Base-by-base conservation (phyloP, 1,140 invertebrate genomes). In the Holcopasites calliopsidis region DNA sequence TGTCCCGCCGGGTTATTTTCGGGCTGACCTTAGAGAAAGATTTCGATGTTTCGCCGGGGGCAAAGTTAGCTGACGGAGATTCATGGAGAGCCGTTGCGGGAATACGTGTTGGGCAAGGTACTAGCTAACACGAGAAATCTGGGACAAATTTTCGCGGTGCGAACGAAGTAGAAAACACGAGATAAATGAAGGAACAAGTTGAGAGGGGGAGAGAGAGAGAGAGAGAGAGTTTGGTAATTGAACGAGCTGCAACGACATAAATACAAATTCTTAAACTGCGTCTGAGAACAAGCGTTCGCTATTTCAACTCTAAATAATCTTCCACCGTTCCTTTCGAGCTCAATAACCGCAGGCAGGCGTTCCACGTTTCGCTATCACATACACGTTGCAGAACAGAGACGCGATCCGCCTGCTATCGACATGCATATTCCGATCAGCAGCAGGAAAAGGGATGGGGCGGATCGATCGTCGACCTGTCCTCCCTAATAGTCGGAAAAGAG, bases 381-480 rank as follows among this genome's bases (percentile, higher is more conserved):
- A 66, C 28, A 26, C 31, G 50, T 28, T 33, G 28, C 23, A 13
- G 16, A 7, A 28, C 26, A 28, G 31, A 11, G 31, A 44, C 38
- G 31, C 31, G 26, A 66, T 74, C 71, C 54, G 62, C 47, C 71
- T 74, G 71, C 44, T 66, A 66, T 74, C 71, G 71, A 66, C 71
- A 74, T 61, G 31, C 40, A 31, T 57, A 26, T 55, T 74, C 71
- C 38, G 35, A 73, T 73, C 61, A 13, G n/a, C 13, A 40, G 38
- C 6, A 13, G 38, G 38, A 40, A 13, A 40, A 13, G 18, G 28
- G 18, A 13, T 5, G 47, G 47, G 35, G 33, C 0, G n/a, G 75
- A 81, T 73, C 49, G 58, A 69, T 60, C 47, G 60, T 54, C 62
- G 76, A 70, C 75, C 82, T 71, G 58, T 74, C 69, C 49, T 52